Conservation (phyloP, 2,797 vertebrate genomes). For the Loris lydekkerianus region DNA sequence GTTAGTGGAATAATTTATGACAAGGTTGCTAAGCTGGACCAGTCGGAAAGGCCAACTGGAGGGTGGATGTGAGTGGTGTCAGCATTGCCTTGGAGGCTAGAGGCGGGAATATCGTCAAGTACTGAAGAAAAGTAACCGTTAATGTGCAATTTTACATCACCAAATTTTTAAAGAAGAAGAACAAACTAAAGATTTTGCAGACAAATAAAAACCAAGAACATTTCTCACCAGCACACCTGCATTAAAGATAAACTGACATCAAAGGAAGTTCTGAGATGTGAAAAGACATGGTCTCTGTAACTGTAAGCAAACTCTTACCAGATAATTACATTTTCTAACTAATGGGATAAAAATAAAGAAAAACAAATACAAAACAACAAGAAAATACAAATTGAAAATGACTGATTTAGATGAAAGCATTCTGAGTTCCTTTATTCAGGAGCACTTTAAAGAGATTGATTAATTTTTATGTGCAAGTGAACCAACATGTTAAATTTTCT, state of each 20-base stretch:
- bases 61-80: too few species aligned
- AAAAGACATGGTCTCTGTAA: not conserved
- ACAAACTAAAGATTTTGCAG: not conserved
- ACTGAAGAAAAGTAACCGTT: not conserved
- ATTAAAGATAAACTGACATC: not conserved
- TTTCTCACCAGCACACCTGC: not conserved
- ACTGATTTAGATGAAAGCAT: not conserved
- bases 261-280: not conserved
- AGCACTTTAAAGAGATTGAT: not conserved
- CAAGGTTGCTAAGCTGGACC: not conserved
- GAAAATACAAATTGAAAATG: not conserved
- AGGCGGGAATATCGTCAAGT: not conserved
- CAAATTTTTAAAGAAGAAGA: not conserved
- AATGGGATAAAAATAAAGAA: not conserved
- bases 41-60: not conserved
- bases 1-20: not conserved
- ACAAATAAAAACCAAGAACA: not conserved
- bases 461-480: not conserved
- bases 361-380: not conserved
- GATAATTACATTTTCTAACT: not conserved
- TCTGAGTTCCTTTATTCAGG: slow-evolving; percentile 44
- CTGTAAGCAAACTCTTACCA: not conserved
- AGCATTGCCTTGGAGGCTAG: not conserved
- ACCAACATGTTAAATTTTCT: slow-evolving; percentile 15
- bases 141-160: not conserved